phyloP scores from a whole-genome alignment of 2,888 invertebrate genomes.

The Epinotia ramella region DNA sequence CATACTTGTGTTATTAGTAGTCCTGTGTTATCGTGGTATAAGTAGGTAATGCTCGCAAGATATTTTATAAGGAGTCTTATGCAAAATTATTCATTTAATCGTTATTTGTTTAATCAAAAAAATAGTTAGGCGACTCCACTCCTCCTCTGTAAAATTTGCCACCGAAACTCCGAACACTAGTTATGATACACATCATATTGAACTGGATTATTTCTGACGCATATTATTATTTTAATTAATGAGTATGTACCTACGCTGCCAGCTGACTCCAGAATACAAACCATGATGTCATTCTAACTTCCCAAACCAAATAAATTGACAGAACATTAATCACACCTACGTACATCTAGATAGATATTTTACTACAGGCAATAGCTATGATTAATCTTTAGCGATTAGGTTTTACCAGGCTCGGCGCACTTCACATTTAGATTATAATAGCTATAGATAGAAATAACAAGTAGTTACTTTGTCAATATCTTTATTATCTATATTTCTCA shows the following conservation, averaged over 20 bases:
- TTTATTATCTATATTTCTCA: no score
- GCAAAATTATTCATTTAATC: no score
- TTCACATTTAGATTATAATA: neutral
- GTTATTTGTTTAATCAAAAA: no score
- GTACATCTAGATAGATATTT: constrained; percentile 1
- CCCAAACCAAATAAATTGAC: constrained; percentile 28
- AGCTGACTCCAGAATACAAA: constrained; percentile 6
- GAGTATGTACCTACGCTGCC: neutral
- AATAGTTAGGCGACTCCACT: no score
- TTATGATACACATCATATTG: neutral
- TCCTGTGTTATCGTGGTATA: no score
- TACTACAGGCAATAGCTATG: neutral
- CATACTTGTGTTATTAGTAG: no score
- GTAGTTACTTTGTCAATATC: neutral
- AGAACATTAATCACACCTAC: constrained; percentile 40
- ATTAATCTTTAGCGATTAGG: constrained; percentile 4
- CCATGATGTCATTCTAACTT: constrained; percentile 36
- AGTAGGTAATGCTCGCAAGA: no score
- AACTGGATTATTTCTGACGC: neutral
- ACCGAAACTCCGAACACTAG: no score
- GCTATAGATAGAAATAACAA: neutral
- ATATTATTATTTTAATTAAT: neutral
- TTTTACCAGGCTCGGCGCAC: neutral
- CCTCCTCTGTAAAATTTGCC: no score
- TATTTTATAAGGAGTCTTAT: no score